Base-by-base conservation (phyloP, 2,113 vertebrate species). In the Alligator mississippiensis region DNA sequence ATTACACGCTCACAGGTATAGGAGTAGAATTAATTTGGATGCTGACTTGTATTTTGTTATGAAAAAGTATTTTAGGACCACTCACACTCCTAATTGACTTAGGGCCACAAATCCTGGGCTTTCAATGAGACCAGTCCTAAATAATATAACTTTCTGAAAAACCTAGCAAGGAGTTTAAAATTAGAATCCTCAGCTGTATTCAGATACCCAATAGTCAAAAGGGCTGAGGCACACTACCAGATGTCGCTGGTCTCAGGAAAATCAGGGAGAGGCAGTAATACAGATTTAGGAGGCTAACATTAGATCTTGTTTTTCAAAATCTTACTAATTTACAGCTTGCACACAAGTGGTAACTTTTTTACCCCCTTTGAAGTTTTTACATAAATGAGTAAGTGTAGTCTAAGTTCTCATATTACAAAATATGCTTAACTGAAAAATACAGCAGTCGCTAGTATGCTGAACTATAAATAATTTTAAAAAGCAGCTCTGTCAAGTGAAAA, bases 381-480 rank as follows among this genome's bases (percentile, higher is more conserved):
- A 83, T 90, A 78, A 72, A 38, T 19, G 60, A 82, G 78, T 66
- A 87, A 82, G 54, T 68, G 89, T 19, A 11, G 8, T 38, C 3
- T 27, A 80, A 87, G 54, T 28, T 16, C 93, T 93, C 3, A 5
- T 75, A 85, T 77, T 38, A 57, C 77, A 75, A 61, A 85, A 17
- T 27, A 24, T 75, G 89, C 79, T 2, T 28, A 93, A 87, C 24
- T 79, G 59, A 21, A 74, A 74, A 74, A 74, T 47, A 9, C 21
- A 24, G 4, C 94, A 87, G 47, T 66, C 77, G 94, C 92, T 79
- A 94, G 28, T 75, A 78, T 24, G 47, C 11, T 82, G 54, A 80
- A 84, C 61, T 25, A 38, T 68, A 63, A 81, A 72, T 14, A 59
- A 47, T 47, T 47, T 34, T 83, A 27, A 89, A 47, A 82, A 21